Evolutionary conservation across 2,797 vertebrate genomes (phyloP).

Genomic region (Chloroceryle inda): DNA sequence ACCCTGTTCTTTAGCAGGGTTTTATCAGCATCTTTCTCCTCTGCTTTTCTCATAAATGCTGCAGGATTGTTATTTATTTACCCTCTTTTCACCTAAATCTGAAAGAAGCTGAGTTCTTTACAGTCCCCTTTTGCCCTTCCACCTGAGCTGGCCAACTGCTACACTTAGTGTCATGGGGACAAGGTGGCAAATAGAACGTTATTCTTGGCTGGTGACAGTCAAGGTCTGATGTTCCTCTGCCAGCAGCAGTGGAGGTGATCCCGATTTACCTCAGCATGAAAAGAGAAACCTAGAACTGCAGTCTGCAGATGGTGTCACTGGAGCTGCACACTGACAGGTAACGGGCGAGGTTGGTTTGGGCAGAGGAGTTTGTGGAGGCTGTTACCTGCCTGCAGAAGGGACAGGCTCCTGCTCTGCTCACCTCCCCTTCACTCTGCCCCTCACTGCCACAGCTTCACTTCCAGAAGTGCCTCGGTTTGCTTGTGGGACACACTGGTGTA

Average conservation of each 20-base stretch:
- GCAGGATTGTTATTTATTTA: not conserved
- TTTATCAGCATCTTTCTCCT: not conserved
- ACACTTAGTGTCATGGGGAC: not conserved
- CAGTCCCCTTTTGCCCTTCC: not conserved
- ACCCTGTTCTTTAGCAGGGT: accelerated
- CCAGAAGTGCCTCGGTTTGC: not conserved
- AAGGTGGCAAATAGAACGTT: not conserved
- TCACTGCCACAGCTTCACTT: not conserved
- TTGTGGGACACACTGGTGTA: no score
- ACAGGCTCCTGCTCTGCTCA: no score
- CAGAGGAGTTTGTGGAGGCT: not conserved
- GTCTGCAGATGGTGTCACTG: not conserved
- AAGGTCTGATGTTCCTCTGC: not conserved
- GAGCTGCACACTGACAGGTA: not conserved
- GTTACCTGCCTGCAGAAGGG: not conserved
- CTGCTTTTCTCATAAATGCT: not conserved
- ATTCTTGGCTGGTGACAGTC: not conserved
- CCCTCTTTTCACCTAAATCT: not conserved
- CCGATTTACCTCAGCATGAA: accelerated
- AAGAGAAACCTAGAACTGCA: not conserved
- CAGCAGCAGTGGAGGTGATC: not conserved
- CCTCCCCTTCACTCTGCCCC: accelerated
- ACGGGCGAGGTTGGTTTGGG: not conserved
- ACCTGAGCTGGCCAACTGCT: not conserved
- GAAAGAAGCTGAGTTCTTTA: not conserved